These are phyloP conservation scores for Myopa testacea DNA, from an alignment of 2,888 invertebrate genomes.

Conservation along the genomic window DNA sequence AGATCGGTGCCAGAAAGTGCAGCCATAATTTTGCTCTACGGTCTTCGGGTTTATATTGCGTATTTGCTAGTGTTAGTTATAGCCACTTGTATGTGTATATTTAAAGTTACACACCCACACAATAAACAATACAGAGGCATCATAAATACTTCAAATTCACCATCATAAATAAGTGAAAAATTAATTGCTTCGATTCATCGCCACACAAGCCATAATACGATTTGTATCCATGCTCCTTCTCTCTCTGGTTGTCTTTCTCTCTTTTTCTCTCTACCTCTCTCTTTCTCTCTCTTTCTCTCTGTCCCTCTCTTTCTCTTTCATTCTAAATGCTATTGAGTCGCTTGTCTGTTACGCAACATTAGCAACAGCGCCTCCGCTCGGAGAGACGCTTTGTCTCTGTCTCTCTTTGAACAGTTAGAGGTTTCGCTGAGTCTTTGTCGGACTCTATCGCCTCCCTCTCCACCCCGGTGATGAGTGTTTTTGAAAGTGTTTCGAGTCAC, in stretches of 20 bases:
- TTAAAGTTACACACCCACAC: not conserved
- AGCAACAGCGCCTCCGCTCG: no score
- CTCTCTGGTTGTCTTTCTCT: not conserved
- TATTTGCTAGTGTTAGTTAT: conserved; percentile 22
- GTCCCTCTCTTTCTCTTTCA: not conserved
- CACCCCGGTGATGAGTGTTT: no score
- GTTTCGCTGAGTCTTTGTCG: no score
- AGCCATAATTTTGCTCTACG: not conserved
- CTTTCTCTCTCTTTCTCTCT: not conserved
- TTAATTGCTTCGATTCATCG: conserved; percentile 19
- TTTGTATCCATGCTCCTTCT: not conserved
- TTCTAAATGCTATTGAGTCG: not conserved
- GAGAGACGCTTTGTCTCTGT: no score
- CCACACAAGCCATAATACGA: not conserved
- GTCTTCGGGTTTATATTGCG: conserved; percentile 11
- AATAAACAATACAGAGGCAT: conserved; percentile 13
- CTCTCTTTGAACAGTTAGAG: no score
- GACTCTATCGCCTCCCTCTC: no score
- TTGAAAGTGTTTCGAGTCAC: no score
- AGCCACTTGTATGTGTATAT: not conserved
- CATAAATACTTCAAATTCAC: conserved; percentile 20
- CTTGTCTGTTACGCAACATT: no score
- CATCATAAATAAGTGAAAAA: conserved; percentile 27
- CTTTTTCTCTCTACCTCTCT: not conserved
- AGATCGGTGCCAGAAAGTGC: conserved; percentile 12